A percentile compares a stretch with the other conserved stretches of the same genome.
Conservation (phyloP, 2,888 invertebrate species). For the Chloroclystis v-ata region DNA sequence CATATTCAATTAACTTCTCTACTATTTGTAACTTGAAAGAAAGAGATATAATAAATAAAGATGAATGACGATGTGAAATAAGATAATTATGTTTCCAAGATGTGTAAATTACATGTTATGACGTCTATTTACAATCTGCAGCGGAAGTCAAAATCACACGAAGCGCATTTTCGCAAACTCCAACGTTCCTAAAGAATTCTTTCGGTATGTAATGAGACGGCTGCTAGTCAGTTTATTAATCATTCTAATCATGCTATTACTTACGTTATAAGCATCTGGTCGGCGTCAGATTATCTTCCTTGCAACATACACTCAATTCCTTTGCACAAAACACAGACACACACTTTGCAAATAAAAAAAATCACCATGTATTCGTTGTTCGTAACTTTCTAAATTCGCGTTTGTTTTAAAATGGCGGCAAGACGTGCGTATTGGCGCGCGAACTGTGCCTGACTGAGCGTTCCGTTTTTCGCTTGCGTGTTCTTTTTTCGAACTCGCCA, state of each 20-base stretch:
- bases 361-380: conserved; percentile 46
- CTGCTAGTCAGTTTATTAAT: conserved; percentile 35
- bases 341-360: conserved; percentile 36
- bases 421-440: conserved; percentile 51
- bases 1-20: too few relatives aligned
- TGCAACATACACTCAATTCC: conserved; percentile 60
- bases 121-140: conserved; percentile 1
- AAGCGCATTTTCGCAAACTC: conserved; percentile 17
- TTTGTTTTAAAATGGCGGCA: conserved; percentile 40
- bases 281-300: conserved; percentile 53
- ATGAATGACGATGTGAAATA: background rate
- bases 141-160: conserved; percentile 6
- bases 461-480: conserved; percentile 44
- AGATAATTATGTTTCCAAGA: background rate
- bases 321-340: conserved; percentile 56
- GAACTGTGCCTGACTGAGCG: conserved; percentile 43
- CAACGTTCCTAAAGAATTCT: conserved; percentile 12
- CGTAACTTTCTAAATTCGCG: conserved; percentile 63
- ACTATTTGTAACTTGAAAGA: too few relatives aligned
- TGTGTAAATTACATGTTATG: background rate
- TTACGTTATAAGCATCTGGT: conserved; percentile 72
- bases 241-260: conserved; percentile 47
- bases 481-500: conserved; percentile 46
- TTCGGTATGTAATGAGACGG: conserved; percentile 19
- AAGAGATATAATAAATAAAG: too few relatives aligned